A percentile compares a stretch with the other conserved stretches of the same genome.
Conservation (phyloP, 2,113 vertebrate species). For the Melozone crissalis region DNA sequence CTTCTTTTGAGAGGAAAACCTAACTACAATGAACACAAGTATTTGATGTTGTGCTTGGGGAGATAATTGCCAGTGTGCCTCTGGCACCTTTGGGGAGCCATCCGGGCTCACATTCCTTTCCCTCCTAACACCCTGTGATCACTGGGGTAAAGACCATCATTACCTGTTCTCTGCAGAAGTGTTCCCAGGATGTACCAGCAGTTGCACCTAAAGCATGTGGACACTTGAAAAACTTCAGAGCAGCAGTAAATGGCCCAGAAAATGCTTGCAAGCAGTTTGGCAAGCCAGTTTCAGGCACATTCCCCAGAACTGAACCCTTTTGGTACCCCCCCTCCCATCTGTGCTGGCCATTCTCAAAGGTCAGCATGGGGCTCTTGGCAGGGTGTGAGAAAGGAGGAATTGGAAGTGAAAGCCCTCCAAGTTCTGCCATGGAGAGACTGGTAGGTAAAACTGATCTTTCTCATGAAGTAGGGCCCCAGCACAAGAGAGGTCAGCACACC, state of each 20-base stretch:
- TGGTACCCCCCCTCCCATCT: rapidly evolving
- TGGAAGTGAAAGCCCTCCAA: not conserved
- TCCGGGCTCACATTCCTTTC: not conserved
- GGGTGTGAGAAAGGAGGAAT: not conserved
- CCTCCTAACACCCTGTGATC: conserved; percentile 29
- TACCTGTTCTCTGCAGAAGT: not conserved
- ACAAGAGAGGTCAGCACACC: not conserved
- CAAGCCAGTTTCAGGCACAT: not conserved
- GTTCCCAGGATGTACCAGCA: not conserved
- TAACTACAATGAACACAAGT: not conserved
- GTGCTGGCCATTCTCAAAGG: not conserved
- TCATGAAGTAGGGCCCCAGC: not conserved
- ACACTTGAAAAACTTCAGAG: not conserved
- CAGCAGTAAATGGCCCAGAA: not conserved
- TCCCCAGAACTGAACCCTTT: rapidly evolving
- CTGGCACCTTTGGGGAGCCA: not conserved
- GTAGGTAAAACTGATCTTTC: not conserved
- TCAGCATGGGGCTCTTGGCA: rapidly evolving
- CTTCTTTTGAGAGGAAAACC: not conserved
- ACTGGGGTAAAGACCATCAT: conserved; percentile 17
- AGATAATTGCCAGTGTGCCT: conserved; percentile 17
- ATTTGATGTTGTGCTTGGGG: not conserved
- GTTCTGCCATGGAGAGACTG: rapidly evolving
- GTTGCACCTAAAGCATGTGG: not conserved
- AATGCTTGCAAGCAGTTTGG: not conserved